Evolutionary conservation across 2,888 invertebrate species (phyloP).

Genomic region (Rhamphomyia laevipes): DNA sequence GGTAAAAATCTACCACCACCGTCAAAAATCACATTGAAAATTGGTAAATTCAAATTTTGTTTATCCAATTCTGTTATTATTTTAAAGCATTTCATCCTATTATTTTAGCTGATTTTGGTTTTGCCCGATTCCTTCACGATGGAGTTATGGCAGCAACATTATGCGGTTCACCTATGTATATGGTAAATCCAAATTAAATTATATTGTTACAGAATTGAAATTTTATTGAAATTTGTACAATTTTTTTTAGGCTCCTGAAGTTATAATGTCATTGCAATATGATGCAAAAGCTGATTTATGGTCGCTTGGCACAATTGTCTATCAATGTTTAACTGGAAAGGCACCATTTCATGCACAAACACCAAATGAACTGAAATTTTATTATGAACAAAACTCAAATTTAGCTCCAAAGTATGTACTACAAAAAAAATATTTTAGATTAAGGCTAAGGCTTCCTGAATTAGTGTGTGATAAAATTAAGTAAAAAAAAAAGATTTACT

Average conservation of each 20-base stretch:
- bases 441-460: too few relatives aligned
- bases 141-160: slow-evolving; percentile 99
- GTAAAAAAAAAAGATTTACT: too few relatives aligned
- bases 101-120: slow-evolving; percentile 90
- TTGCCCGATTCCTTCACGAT: slow-evolving; percentile 95
- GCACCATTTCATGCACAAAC: slow-evolving; percentile 98
- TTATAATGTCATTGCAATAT: slow-evolving; percentile 97
- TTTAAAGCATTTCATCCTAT: not conserved
- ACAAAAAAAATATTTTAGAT: not conserved
- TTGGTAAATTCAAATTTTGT: slow-evolving; percentile 50
- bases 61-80: not conserved
- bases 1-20: slow-evolving; percentile 45
- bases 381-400: slow-evolving; percentile 91
- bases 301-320: slow-evolving; percentile 98
- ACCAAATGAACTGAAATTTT: slow-evolving; percentile 91
- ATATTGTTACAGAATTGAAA: not conserved
- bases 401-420: slow-evolving; percentile 71
- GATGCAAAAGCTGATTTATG: slow-evolving; percentile 99
- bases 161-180: slow-evolving; percentile 99
- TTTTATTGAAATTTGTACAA: not conserved
- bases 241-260: slow-evolving; percentile 72
- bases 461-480: too few relatives aligned
- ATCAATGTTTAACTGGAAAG: slow-evolving; percentile 95
- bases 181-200: slow-evolving; percentile 51
- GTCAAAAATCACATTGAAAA: slow-evolving; percentile 85